Evolutionary conservation across 1,140 invertebrate species (phyloP), one percentile per base, ranked within the genome.

Genomic region (Eurosta solidaginis): DNA sequence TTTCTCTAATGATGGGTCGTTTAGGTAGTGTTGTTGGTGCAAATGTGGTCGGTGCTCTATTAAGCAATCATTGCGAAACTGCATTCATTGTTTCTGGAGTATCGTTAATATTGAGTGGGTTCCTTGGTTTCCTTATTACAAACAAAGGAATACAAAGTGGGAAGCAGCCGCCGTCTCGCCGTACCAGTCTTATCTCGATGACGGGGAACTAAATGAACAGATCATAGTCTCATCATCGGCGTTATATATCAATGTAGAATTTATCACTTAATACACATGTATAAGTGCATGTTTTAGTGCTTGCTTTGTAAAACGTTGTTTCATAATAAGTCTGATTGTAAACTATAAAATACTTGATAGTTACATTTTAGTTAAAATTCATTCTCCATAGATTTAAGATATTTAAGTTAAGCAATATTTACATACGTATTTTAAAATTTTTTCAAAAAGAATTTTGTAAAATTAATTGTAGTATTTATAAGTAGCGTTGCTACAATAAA

Each of bases 1-100:
- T 86, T 27, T 80, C 84, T 12, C 78, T 87, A 27, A 83, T 85
- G 81, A 76, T 80, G 42, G 86, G 84, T 47, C 80, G 84, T 36
- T 68, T 85, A 6, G 80, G 80, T 3, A 82, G 81, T 49, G 79
- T 82, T 3, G 80, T 83, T n/a, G 81, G 81, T 12, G 79, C 79
- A 1, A 82, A 81, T 78, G 73, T 81, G 17, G 79, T 78, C 27
- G 81, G 80, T 17, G 73, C 77, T 22, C 52, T 82, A 0, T 25
- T 82, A 4, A 78, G 73, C 33, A 27, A 78, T 47, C 50, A 81
- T 54, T 81, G 81, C 44, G 77, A 79, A 10, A 44, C 22, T 7
- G 75, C 81, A 12, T 81, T 81, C 47, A 52, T 76, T 14, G 10
- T 78, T 2, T 81, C 81, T 2, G 79, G 81, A 6, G 33, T 50